Evolutionary conservation across 2,797 vertebrate genomes (phyloP), one percentile per base, ranked within the genome.

Genomic region (Danio tinwini): DNA sequence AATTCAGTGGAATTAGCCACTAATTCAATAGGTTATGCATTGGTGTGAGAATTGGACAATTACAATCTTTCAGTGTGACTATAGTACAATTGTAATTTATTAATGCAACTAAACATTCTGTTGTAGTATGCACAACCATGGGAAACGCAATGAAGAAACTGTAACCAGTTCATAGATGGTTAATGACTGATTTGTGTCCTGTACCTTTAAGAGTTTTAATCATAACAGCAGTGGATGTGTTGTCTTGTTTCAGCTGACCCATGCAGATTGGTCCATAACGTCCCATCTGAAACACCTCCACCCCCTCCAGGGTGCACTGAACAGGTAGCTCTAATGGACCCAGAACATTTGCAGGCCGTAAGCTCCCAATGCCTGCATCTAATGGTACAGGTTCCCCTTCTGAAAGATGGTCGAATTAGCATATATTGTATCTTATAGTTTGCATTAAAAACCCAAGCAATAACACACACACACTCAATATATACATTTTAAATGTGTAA

Each of bases 201-300:
- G 5, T 49, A 92, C 92, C 91, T 84, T 76, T 82, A 5, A 92
- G 85, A 45, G 82, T 86, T 83, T 92, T 91, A 1, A 93, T 83
- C 78, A 92, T 87, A 65, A 91, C 91, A 11, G 85, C 70, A 42
- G 83, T 86, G 5, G 85, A 75, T 69, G 42, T 42, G 55, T 83
- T 86, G 6, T 84, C 85, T 59, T 19, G 77, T 78, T 64, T 89
- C 70, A 93, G 88, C 74, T 82, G 79, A 80, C 87, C 89, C 58
- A 76, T 88, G 88, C 89, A 93, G 82, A 90, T 85, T 9, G 89
- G 86, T 7, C 91, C 91, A 55, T 89, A 90, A 29, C 69, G 83
- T 40, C 93, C 91, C 0, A 52, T 81, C 79, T 91, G 88, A 86
- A 90, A 87, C 39, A 88, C 83, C 86, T 89, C 76, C 5, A 92